Evolutionary conservation across 2,113 vertebrate genomes (phyloP), one percentile per base, ranked within the genome.

Genomic region (Pagrus major): DNA sequence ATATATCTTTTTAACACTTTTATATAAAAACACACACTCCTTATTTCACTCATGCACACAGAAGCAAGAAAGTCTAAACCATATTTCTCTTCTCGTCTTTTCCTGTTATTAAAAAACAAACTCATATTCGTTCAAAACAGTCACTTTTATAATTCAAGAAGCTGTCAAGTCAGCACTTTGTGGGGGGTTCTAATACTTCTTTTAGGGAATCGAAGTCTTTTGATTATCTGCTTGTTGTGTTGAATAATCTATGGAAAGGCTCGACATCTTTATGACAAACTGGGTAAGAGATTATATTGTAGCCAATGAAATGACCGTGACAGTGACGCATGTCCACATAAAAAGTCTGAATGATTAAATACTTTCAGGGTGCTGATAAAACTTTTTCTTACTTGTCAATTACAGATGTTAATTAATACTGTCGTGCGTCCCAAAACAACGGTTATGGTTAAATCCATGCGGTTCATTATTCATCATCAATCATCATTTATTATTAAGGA

Each of bases 401-500:
- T 80, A 71, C 59, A 78, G 47, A 39, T 71, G 46, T 41, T 83
- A 69, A 86, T 84, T 61, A 77, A 71, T 68, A 14, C 46, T 58
- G 71, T 60, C 67, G 66, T 41, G 55, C 23, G 46, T 72, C 14
- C 44, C 31, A 49, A 63, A 80, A 71, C 78, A 76, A 74, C 63
- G 37, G 71, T 74, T 72, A 77, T 71, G 39, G 41, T 77, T 78
- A 74, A 85, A 86, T 79, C 59, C 49, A 71, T 60, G 27, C 27
- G 42, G 67, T 81, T 85, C 71, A 88, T 91, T 79, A 84, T 88
- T 85, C 54, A 78, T 39, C 47, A 66, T 72, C 55, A 75, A 77
- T 78, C 55, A 55, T 80, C 25, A 88, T 66, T 85, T 58, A 86
- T 84, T 80, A 72, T 51, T 25, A 42, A 46, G 29, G 41, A 11